These are phyloP conservation scores for Parnassius glacialis DNA, from an alignment of 2,888 invertebrate genomes.

Conservation along the genomic window DNA sequence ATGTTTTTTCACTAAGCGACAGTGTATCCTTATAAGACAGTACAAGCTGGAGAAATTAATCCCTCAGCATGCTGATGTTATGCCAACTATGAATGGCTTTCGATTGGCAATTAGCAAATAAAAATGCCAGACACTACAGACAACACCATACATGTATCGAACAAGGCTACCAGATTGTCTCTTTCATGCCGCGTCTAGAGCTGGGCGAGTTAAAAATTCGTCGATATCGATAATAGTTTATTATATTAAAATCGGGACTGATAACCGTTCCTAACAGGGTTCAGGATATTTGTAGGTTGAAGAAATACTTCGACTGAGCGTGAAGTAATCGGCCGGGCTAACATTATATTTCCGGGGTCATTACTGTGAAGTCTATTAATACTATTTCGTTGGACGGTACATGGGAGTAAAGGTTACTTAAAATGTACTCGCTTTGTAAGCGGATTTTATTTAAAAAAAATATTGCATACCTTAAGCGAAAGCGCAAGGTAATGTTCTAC, in stretches of 20 bases:
- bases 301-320: too few species aligned
- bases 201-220: not conserved
- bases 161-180: conserved; percentile 3
- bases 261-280: too few species aligned
- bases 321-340: too few species aligned
- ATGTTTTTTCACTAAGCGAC: conserved; percentile 1
- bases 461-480: too few species aligned
- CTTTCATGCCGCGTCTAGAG: not conserved
- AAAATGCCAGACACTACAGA: conserved; percentile 24
- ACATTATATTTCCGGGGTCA: too few species aligned
- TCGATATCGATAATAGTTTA: conserved; percentile 10
- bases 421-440: too few species aligned
- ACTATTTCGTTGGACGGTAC: too few species aligned
- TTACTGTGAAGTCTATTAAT: too few species aligned
- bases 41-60: conserved; percentile 16
- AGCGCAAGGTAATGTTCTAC: too few species aligned
- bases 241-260: not conserved
- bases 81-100: conserved; percentile 15
- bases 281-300: too few species aligned
- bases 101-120: conserved; percentile 28
- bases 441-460: too few species aligned
- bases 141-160: conserved; percentile 23
- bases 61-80: conserved; percentile 11
- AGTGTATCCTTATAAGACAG: conserved; percentile 13
- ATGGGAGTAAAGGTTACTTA: too few species aligned